Evolutionary conservation across 2,113 vertebrate genomes (phyloP), one percentile per base, ranked within the genome.

Genomic region (Egretta garzetta): DNA sequence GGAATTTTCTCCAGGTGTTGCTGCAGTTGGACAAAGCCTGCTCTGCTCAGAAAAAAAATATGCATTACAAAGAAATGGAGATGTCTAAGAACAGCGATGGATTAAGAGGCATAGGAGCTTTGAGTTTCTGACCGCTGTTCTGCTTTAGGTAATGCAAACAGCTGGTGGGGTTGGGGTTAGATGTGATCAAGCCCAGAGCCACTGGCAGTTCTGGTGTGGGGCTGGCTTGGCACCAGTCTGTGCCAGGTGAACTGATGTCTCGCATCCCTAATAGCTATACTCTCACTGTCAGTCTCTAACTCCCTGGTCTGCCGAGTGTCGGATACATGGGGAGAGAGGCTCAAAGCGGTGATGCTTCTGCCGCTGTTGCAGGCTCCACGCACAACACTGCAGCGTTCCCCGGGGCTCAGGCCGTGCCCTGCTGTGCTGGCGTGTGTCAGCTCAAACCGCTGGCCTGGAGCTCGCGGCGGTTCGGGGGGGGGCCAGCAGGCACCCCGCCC

Each of bases 371-470:
- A 10, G 39, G 41, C n/a, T n/a, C 28, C 59, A 4, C 1, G 8
- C 33, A 8, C 35, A 12, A 3, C 18, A 14, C 6, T 3, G 8
- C 70, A 28, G 20, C 1, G 3, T 11, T 43, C 35, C 35, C 4
- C 2, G 21, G 32, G 12, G 16, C 9, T 9, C 5, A 3, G 39
- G 59, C 50, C 9, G 1, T 6, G 33, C 8, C 60, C 4, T 0
- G 14, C 39, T 21, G 12, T 24, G 47, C 7, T 23, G 32, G 8
- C 5, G 59, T 11, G 17, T 3, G 8, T 24, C 20, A 20, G 33
- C 20, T 39, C 12, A 30, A 13, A 9, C 21, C 39, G 20, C 27
- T 3, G 74, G 15, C 6, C 22, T 2, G 30, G 24, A 24, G 39
- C 30, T 35, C 19, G 3, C 22, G 32, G 1, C 10, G 15, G 13